phyloP scores from a whole-genome alignment of 2,113 vertebrate species.

The Chlorodrepanis virens region DNA sequence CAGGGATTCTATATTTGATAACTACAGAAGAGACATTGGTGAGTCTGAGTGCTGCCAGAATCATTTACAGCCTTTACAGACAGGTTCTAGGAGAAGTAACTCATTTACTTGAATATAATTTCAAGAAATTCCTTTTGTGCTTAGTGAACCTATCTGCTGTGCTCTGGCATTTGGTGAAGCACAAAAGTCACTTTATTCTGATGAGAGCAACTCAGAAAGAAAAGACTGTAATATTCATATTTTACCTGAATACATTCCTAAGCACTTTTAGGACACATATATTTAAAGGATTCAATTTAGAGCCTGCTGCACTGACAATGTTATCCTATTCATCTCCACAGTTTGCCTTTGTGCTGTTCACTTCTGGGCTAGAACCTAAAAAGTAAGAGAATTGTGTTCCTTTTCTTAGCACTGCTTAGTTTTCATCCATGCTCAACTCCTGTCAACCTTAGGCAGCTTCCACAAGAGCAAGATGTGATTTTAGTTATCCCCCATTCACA shows the following conservation, averaged over 20 bases:
- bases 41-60: background rate
- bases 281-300: background rate
- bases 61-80: background rate
- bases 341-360: background rate
- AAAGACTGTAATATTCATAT: background rate
- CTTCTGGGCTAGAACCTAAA: background rate
- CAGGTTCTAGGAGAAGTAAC: background rate
- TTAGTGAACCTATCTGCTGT: background rate
- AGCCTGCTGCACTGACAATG: background rate
- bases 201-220: background rate
- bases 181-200: constrained; percentile 21
- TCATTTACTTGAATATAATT: background rate
- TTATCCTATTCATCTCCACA: background rate
- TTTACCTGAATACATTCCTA: background rate
- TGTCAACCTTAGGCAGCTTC: background rate
- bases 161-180: background rate
- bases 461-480: background rate
- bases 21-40: background rate
- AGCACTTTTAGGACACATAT: background rate
- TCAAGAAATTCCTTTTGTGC: background rate
- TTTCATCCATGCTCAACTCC: background rate
- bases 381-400: background rate
- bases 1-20: background rate
- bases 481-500: rapidly evolving
- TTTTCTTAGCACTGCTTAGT: background rate